These are phyloP conservation scores for Drosophila tani DNA, from an alignment of 1,140 invertebrate species.

Conservation along the genomic window DNA sequence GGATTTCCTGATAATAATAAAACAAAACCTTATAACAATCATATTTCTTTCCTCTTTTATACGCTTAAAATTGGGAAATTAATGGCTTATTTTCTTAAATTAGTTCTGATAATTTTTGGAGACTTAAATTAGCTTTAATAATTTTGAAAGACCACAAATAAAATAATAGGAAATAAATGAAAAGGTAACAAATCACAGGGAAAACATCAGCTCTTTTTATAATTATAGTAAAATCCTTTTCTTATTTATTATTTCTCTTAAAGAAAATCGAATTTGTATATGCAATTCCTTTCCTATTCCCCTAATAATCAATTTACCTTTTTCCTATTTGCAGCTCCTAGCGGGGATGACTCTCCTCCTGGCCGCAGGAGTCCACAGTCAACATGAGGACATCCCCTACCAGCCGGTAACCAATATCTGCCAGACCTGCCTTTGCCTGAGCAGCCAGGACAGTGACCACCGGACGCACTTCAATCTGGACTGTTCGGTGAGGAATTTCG, in stretches of 20 bases:
- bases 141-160: neutral
- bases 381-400: conserved; percentile 79
- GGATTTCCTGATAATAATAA: neutral
- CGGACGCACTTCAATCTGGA: conserved; percentile 70
- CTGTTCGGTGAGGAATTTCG: conserved; percentile 81
- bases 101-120: too few species aligned
- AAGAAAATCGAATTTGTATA: too few species aligned
- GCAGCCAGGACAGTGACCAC: conserved; percentile 49
- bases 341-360: conserved; percentile 15
- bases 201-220: too few species aligned
- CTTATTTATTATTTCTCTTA: neutral
- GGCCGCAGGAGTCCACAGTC: conserved; percentile 14
- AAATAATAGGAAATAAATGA: neutral
- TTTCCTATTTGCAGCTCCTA: conserved; percentile 32
- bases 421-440: conserved; percentile 67
- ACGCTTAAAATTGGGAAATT: too few species aligned
- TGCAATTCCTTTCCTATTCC: neutral
- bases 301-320: neutral
- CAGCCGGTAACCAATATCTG: conserved; percentile 73
- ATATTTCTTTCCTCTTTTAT: too few species aligned
- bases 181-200: neutral
- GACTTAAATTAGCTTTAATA: too few species aligned
- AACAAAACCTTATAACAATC: neutral
- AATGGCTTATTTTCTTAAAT: neutral
- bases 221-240: neutral